Conservation (phyloP, 1,140 invertebrate species). For the Hylaeus volcanicus region DNA sequence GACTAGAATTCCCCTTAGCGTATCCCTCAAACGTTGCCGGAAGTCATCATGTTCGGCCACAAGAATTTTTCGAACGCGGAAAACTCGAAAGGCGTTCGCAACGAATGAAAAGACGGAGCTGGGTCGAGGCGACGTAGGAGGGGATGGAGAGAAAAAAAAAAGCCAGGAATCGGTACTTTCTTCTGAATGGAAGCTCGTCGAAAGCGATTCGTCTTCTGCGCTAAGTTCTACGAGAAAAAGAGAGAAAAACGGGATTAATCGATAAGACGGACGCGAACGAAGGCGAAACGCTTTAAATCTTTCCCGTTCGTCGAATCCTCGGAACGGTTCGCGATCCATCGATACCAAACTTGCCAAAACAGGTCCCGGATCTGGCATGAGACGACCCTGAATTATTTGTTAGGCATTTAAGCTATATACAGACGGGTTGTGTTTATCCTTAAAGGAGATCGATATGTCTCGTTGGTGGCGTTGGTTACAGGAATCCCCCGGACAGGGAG, state of each 20-base stretch:
- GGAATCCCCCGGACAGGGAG: slow-evolving; percentile 66
- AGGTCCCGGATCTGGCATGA: slow-evolving; percentile 71
- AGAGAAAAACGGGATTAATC: neutral
- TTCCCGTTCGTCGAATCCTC: slow-evolving; percentile 24
- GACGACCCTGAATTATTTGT: slow-evolving; percentile 72
- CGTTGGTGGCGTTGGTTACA: slow-evolving; percentile 72
- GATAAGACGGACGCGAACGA: slow-evolving; percentile 10
- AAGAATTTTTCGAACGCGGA: neutral
- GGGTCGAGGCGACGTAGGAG: too few species aligned
- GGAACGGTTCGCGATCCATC: slow-evolving; percentile 36
- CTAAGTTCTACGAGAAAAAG: neutral
- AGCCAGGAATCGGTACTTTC: neutral
- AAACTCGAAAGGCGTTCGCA: neutral
- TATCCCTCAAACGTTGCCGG: neutral
- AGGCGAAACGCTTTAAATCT: slow-evolving; percentile 49
- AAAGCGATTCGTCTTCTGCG: neutral
- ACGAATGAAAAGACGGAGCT: neutral
- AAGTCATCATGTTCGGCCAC: neutral
- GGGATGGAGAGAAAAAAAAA: too few species aligned
- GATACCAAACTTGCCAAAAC: slow-evolving; percentile 66
- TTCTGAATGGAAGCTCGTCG: neutral
- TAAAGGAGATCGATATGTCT: slow-evolving; percentile 77
- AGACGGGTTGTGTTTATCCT: slow-evolving; percentile 67
- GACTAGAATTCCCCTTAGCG: neutral
- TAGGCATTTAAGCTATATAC: slow-evolving; percentile 78